These are phyloP conservation scores for Stenotaenia linearis DNA, from an alignment of 2,888 invertebrate genomes.

Conservation along the genomic window DNA sequence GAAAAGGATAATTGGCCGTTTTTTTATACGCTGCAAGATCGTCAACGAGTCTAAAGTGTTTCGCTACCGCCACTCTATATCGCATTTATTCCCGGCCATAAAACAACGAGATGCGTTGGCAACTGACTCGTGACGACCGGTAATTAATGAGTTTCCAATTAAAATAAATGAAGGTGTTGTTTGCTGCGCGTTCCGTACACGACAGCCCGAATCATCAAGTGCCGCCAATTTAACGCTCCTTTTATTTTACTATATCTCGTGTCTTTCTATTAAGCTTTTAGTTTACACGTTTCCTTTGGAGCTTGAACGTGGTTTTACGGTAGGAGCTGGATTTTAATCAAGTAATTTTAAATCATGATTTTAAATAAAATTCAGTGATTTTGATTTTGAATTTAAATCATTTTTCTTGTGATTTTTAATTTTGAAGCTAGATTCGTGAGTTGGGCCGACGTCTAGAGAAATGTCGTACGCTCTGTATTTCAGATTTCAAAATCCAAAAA, in stretches of 20 bases:
- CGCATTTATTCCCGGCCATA: neutral
- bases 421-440: no score
- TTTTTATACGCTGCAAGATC: neutral
- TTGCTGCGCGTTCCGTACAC: neutral
- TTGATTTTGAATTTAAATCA: no score
- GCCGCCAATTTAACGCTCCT: neutral
- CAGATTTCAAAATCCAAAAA: no score
- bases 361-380: no score
- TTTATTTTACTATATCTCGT: neutral
- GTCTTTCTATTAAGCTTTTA: neutral
- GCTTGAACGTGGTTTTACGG: no score
- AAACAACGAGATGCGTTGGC: neutral
- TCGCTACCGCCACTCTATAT: neutral
- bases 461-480: no score
- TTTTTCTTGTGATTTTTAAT: no score
- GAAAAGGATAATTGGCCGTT: neutral
- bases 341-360: no score
- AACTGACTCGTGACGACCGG: conserved; percentile 4
- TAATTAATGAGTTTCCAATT: neutral
- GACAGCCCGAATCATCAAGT: neutral
- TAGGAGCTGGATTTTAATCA: no score
- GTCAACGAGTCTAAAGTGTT: neutral
- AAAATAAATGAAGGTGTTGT: conserved; percentile 9
- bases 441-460: no score
- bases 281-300: no score